Evolutionary conservation across 2,113 vertebrate genomes (phyloP).

Genomic region (Shinisaurus crocodilurus): DNA sequence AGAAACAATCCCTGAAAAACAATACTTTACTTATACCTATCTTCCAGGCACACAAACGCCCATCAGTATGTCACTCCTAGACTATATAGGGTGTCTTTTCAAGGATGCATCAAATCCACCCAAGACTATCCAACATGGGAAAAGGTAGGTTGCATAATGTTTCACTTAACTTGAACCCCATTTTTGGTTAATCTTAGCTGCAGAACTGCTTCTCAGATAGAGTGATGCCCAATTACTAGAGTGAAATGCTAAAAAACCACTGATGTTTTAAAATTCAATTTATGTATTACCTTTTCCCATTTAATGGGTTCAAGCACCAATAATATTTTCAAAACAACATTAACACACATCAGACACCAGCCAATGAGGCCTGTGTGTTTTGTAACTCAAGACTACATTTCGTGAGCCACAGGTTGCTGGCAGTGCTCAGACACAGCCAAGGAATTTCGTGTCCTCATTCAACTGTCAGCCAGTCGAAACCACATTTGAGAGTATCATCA

Average conservation of each 20-base stretch:
- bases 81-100: no score
- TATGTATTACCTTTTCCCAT: background rate
- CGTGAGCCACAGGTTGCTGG: constrained; percentile 33
- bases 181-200: background rate
- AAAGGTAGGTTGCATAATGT: background rate
- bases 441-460: constrained; percentile 74
- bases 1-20: background rate
- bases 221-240: background rate
- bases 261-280: background rate
- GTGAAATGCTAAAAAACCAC: background rate
- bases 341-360: background rate
- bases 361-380: background rate
- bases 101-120: background rate
- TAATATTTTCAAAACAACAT: background rate
- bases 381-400: background rate
- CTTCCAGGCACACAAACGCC: background rate
- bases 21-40: no score
- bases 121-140: background rate
- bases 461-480: constrained; percentile 74
- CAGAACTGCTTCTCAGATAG: background rate
- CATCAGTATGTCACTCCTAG: no score
- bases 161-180: background rate
- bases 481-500: constrained; percentile 73
- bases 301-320: background rate
- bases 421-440: constrained; percentile 79